A percentile compares a stretch with the other conserved stretches of the same genome.
phyloP scores from a whole-genome alignment of 2,113 vertebrate species.

The Struthio camelus region DNA sequence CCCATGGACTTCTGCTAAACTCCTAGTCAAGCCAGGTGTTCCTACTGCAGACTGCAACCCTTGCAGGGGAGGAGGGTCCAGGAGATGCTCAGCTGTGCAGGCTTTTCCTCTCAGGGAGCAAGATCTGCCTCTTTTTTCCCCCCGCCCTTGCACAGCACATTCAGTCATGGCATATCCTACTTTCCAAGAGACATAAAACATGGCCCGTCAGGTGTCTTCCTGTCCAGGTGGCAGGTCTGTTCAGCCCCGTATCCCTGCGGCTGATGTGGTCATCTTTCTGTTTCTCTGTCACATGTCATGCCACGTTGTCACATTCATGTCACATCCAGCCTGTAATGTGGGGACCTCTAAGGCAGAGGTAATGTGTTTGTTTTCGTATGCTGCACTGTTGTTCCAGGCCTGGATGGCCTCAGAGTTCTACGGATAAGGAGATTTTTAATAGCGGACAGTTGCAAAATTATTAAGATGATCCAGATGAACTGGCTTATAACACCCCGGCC shows the following conservation, averaged over 20 bases:
- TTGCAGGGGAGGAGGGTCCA: not conserved
- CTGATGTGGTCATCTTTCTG: accelerated
- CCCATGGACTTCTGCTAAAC: not conserved
- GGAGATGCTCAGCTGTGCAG: not conserved
- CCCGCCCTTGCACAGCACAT: no score
- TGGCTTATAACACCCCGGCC: not conserved
- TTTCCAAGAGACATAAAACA: not conserved
- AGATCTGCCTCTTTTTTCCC: not conserved
- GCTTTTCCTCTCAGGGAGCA: not conserved
- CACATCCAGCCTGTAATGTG: not conserved
- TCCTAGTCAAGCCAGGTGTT: not conserved
- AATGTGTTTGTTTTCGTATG: not conserved
- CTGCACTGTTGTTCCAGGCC: not conserved
- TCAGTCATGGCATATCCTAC: not conserved
- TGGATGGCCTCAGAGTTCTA: not conserved
- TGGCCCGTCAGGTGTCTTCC: not conserved
- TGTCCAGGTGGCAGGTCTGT: not conserved
- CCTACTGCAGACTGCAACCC: not conserved
- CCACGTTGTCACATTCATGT: not conserved
- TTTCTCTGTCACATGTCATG: not conserved
- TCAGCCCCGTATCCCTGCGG: not conserved
- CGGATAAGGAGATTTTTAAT: not conserved
- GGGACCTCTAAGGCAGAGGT: not conserved
- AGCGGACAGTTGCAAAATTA: not conserved
- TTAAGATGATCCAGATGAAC: not conserved